Evolutionary conservation across 2,888 invertebrate genomes (phyloP).

Genomic region (Euclidia mi): DNA sequence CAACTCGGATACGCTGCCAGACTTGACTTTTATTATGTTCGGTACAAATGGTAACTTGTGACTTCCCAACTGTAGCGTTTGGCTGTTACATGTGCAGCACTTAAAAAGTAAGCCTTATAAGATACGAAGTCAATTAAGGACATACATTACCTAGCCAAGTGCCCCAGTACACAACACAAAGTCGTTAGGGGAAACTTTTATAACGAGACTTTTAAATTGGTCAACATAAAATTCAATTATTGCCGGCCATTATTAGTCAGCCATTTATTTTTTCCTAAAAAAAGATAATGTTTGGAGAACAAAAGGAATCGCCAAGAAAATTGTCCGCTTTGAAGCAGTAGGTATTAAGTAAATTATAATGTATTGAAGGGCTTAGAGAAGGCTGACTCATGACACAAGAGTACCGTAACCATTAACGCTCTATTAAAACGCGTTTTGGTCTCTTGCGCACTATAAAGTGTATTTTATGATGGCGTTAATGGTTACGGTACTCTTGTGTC

Average conservation of each 20-base stretch:
- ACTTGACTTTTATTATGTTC: constrained; percentile 55
- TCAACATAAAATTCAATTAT: constrained; percentile 61
- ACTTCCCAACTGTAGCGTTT: constrained; percentile 40
- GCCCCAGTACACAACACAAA: constrained; percentile 50
- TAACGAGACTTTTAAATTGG: constrained; percentile 63
- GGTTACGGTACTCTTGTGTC: too few species aligned
- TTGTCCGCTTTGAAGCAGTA: constrained; percentile 11
- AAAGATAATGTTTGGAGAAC: constrained; percentile 36
- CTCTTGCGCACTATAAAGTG: too few species aligned
- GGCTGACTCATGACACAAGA: constrained; percentile 29
- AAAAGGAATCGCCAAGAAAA: constrained; percentile 36
- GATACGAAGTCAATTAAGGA: constrained; percentile 46
- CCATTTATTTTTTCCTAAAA: constrained; percentile 48
- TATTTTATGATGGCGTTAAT: too few species aligned
- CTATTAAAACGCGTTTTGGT: too few species aligned
- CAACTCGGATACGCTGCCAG: constrained; percentile 53
- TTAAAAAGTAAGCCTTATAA: constrained; percentile 40
- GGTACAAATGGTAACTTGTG: constrained; percentile 53
- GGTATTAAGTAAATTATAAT: constrained; percentile 27
- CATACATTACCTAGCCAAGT: constrained; percentile 45
- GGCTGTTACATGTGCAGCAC: constrained; percentile 43
- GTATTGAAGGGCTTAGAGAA: constrained; percentile 12
- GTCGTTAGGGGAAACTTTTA: constrained; percentile 60
- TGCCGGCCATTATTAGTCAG: constrained; percentile 55
- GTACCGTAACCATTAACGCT: too few species aligned